Evolutionary conservation across 2,797 vertebrate genomes (phyloP).

Genomic region (Urosaurus nigricauda): DNA sequence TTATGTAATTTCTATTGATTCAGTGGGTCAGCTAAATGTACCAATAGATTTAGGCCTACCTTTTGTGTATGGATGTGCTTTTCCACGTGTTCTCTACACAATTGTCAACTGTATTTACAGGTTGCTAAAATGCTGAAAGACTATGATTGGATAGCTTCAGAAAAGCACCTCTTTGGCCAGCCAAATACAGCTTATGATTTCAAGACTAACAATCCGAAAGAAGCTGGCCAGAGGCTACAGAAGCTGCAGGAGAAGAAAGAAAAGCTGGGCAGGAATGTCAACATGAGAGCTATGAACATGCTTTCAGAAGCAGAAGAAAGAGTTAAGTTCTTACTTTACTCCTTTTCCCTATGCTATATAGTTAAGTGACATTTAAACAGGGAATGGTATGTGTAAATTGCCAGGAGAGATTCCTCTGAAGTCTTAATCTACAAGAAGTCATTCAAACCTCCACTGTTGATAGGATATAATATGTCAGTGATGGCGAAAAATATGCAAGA

Average conservation of each 20-base stretch:
- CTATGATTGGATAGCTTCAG: slow-evolving; percentile 91
- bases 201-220: slow-evolving; percentile 86
- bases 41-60: too few relatives aligned
- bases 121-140: slow-evolving; percentile 90
- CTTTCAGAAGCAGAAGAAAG: slow-evolving; percentile 91
- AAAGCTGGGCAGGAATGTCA: slow-evolving; percentile 88
- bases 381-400: neutral
- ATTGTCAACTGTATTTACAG: slow-evolving; percentile 73
- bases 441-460: neutral
- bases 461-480: neutral
- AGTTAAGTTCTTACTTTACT: slow-evolving; percentile 76
- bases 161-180: slow-evolving; percentile 90
- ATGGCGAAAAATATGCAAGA: neutral
- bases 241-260: slow-evolving; percentile 88
- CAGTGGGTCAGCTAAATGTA: too few relatives aligned
- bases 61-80: neutral
- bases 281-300: slow-evolving; percentile 91
- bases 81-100: neutral
- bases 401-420: neutral
- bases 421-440: neutral
- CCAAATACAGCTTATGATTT: slow-evolving; percentile 94
- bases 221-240: slow-evolving; percentile 88
- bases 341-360: accelerated
- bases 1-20: too few relatives aligned
- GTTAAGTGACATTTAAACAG: neutral